Conservation (phyloP, 2,113 vertebrate species). For the Casuarius casuarius region DNA sequence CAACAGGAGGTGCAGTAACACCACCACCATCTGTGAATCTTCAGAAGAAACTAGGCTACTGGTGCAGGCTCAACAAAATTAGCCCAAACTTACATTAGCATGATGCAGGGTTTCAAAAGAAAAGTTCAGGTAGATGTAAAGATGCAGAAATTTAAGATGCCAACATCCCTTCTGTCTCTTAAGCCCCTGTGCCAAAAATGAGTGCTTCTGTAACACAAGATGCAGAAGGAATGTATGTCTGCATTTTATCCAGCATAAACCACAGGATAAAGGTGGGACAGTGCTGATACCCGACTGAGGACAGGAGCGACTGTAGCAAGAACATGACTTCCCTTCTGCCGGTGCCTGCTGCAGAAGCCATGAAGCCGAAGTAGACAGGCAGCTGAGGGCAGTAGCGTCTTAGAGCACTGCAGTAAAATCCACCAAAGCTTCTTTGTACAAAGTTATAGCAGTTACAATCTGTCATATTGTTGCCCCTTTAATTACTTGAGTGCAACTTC, state of each 20-base stretch:
- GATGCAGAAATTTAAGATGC: neutral
- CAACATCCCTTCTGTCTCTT: neutral
- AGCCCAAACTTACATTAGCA: neutral
- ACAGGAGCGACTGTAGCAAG: neutral
- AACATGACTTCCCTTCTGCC: neutral
- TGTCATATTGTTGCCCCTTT: neutral
- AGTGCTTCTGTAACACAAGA: neutral
- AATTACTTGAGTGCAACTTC: neutral
- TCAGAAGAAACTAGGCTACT: neutral
- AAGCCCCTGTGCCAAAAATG: rapidly evolving
- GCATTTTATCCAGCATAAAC: neutral
- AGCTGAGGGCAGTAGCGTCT: neutral
- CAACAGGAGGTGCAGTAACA: neutral
- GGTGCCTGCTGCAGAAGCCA: neutral
- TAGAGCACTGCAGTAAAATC: neutral
- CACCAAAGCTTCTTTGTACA: neutral
- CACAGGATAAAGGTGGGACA: rapidly evolving
- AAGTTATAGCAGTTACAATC: neutral
- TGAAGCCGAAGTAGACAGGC: neutral
- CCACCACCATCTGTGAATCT: neutral
- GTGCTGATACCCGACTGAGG: too few relatives aligned
- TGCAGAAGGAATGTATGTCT: neutral
- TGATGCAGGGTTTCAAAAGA: neutral
- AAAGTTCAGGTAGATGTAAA: neutral
- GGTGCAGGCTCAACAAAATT: neutral